phyloP scores from a whole-genome alignment of 2,113 vertebrate species.

The Podiceps cristatus region DNA sequence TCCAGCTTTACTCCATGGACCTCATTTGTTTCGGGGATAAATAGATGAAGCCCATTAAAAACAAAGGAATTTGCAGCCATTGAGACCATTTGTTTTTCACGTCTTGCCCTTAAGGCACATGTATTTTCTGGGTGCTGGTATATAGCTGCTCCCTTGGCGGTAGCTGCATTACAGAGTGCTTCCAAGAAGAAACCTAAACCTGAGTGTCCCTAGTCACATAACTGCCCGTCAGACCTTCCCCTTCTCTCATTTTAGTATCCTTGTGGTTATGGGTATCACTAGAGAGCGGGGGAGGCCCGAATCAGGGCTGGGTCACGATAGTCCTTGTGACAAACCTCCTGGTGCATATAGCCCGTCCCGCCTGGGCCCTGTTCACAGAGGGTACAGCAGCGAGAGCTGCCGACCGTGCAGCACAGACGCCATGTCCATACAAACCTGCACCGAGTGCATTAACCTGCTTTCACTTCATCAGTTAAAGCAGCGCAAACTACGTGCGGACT shows the following conservation, averaged over 20 bases:
- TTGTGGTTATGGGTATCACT: background rate
- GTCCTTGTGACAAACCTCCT: background rate
- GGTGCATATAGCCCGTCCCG: fast-evolving
- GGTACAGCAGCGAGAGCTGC: background rate
- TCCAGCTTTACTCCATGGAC: background rate
- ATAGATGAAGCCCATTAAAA: background rate
- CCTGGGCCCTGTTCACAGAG: fast-evolving
- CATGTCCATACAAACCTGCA: background rate
- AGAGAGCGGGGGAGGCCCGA: background rate
- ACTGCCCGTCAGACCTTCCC: conserved; percentile 21
- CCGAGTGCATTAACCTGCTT: background rate
- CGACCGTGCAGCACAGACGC: fast-evolving
- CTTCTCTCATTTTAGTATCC: conserved; percentile 53
- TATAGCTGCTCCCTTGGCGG: background rate
- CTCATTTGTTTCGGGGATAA: background rate
- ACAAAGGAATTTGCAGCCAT: background rate
- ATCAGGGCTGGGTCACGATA: background rate
- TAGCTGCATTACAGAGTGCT: background rate
- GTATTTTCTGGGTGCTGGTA: background rate
- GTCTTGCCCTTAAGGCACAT: background rate
- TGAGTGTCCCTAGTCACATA: background rate
- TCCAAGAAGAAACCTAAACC: conserved; percentile 67
- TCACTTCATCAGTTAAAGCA: background rate
- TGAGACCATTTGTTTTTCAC: background rate
- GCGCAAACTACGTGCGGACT: fast-evolving